Conservation (phyloP, 2,797 vertebrate genomes). For the Fundulus diaphanus region DNA sequence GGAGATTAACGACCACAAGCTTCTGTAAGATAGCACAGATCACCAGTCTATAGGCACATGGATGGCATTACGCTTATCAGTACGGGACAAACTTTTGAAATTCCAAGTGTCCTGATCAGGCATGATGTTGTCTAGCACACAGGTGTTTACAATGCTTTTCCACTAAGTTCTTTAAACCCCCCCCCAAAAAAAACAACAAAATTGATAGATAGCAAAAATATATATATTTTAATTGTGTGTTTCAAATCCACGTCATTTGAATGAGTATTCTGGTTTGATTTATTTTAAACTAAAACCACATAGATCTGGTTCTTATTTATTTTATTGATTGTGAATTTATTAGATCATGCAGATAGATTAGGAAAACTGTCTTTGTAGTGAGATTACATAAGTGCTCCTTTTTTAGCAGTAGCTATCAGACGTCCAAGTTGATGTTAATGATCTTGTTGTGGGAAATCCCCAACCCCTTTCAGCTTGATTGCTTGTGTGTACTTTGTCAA, state of each 20-base stretch:
- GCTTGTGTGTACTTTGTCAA: too few relatives aligned
- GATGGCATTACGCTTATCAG: conserved; percentile 52
- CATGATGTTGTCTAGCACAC: conserved; percentile 56
- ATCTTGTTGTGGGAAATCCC: too few relatives aligned
- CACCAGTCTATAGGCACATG: conserved; percentile 40
- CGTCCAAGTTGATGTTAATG: too few relatives aligned
- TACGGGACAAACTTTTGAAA: conserved; percentile 36
- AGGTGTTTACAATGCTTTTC: conserved; percentile 71
- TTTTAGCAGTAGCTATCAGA: not conserved
- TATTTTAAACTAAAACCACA: conserved; percentile 45
- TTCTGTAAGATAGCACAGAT: conserved; percentile 60
- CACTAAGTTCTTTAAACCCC: conserved; percentile 63
- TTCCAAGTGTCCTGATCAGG: conserved; percentile 43
- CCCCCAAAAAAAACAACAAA: conserved; percentile 65
- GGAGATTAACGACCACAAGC: conserved; percentile 44
- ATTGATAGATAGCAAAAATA: not conserved
- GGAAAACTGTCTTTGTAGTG: conserved; percentile 64
- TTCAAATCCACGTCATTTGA: not conserved
- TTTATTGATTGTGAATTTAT: conserved; percentile 65
- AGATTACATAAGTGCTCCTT: conserved; percentile 50
- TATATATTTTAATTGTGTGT: not conserved
- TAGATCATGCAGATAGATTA: conserved; percentile 55
- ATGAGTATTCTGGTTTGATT: not conserved
- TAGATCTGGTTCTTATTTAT: conserved; percentile 55
- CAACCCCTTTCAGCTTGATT: too few relatives aligned